These are phyloP conservation scores for Triplophysa rosa DNA, from an alignment of 2,113 vertebrate species.

Conservation along the genomic window DNA sequence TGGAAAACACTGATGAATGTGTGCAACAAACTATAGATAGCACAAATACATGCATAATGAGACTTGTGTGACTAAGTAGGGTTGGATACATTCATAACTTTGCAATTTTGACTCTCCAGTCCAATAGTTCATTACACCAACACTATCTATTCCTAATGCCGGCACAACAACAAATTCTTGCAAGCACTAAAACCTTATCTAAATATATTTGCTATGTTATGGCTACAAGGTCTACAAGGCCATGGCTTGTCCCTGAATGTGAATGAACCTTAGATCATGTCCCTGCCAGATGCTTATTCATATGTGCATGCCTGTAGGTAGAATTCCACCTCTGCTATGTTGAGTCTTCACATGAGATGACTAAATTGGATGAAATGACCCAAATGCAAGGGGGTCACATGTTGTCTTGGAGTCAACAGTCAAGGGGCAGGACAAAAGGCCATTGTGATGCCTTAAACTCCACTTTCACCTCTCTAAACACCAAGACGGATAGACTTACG, in stretches of 20 bases:
- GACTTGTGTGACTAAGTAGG: background rate
- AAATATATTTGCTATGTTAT: slow-evolving; percentile 34
- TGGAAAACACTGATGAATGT: background rate
- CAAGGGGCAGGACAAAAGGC: slow-evolving; percentile 61
- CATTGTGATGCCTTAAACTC: slow-evolving; percentile 62
- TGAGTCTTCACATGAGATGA: slow-evolving; percentile 32
- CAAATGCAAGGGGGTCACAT: slow-evolving; percentile 71
- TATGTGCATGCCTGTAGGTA: slow-evolving; percentile 48
- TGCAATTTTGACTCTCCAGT: background rate
- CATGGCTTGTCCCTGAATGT: slow-evolving; percentile 26
- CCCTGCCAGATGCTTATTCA: slow-evolving; percentile 45
- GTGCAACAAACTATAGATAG: background rate
- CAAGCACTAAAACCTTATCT: slow-evolving; percentile 39
- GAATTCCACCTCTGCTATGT: slow-evolving; percentile 59
- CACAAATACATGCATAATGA: too few relatives aligned
- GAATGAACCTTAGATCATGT: slow-evolving; percentile 23
- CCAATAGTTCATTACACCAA: background rate
- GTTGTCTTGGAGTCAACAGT: slow-evolving; percentile 64
- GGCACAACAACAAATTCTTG: slow-evolving; percentile 29
- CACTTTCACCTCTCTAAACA: slow-evolving; percentile 57
- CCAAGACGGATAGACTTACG: slow-evolving; percentile 33
- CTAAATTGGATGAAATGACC: slow-evolving; percentile 62
- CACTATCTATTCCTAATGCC: slow-evolving; percentile 11
- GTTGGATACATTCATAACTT: background rate
- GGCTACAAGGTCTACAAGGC: slow-evolving; percentile 17